A percentile compares a stretch with the other conserved stretches of the same genome.
phyloP scores from a whole-genome alignment of 2,888 invertebrate genomes.

The Drosophila tripunctata region DNA sequence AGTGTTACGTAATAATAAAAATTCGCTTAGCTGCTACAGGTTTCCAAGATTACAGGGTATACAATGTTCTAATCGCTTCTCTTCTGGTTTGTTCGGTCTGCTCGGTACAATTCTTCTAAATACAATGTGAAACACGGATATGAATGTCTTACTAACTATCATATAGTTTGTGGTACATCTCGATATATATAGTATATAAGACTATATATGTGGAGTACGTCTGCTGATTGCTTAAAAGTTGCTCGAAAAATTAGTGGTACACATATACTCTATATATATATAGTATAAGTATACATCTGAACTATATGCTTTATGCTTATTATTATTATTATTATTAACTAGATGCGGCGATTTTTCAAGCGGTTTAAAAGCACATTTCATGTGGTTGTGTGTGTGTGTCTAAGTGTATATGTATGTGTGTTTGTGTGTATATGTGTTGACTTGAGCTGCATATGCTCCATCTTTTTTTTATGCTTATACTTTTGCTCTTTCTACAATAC shows the following conservation, averaged over 20 bases:
- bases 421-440: slow-evolving; percentile 20
- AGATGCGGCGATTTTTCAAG: slow-evolving; percentile 65
- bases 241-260: slow-evolving; percentile 75
- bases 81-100: background rate
- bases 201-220: slow-evolving; percentile 47
- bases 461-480: slow-evolving; percentile 5
- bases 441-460: slow-evolving; percentile 23
- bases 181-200: slow-evolving; percentile 21
- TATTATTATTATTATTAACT: slow-evolving; percentile 36
- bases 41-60: slow-evolving; percentile 16
- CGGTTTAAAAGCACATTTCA: slow-evolving; percentile 72
- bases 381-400: slow-evolving; percentile 27
- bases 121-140: slow-evolving; percentile 62
- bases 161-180: slow-evolving; percentile 28
- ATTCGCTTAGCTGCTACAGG: slow-evolving; percentile 17
- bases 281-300: slow-evolving; percentile 21
- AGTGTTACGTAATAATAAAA: slow-evolving; percentile 14
- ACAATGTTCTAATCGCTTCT: slow-evolving; percentile 5
- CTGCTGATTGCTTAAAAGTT: slow-evolving; percentile 75
- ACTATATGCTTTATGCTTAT: slow-evolving; percentile 21
- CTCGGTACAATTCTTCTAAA: slow-evolving; percentile 23
- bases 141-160: slow-evolving; percentile 51
- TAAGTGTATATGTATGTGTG: background rate
- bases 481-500: background rate
- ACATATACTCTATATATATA: slow-evolving; percentile 25